Percentiles rank a stretch among this genome's conserved stretches.
Evolutionary conservation across 2,113 vertebrate species (phyloP).

Genomic region (Rhagologus leucostigma): DNA sequence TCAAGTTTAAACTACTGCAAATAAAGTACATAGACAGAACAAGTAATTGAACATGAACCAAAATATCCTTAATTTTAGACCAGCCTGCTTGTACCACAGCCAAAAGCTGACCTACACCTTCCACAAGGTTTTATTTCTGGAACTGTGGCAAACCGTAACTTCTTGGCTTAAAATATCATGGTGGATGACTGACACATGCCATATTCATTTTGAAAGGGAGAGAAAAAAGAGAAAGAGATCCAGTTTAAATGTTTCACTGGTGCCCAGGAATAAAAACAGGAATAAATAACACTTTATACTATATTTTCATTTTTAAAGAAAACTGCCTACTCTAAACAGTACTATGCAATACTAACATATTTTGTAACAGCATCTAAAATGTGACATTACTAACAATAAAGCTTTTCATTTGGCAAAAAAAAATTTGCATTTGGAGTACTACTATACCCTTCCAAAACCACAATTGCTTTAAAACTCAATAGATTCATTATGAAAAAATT

Average conservation of each 20-base stretch:
- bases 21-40: not conserved
- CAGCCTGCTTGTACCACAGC: not conserved
- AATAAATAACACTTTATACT: not conserved
- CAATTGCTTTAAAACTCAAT: not conserved
- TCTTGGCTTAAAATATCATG: not conserved
- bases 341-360: not conserved
- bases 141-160: not conserved
- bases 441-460: not conserved
- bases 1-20: not conserved
- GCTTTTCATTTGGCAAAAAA: not conserved
- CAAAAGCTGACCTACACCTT: not conserved
- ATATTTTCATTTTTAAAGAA: not conserved
- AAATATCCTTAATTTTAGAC: not conserved
- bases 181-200: not conserved
- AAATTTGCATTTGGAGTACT: not conserved
- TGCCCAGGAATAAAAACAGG: not conserved
- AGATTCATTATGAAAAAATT: not conserved
- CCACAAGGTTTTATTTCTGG: not conserved
- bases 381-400: not conserved
- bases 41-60: not conserved
- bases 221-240: not conserved
- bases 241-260: not conserved
- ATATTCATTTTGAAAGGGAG: not conserved
- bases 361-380: not conserved
- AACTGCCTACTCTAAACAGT: not conserved